These are phyloP conservation scores for Myotis davidii DNA, from an alignment of 2,113 vertebrate species.

Conservation along the genomic window DNA sequence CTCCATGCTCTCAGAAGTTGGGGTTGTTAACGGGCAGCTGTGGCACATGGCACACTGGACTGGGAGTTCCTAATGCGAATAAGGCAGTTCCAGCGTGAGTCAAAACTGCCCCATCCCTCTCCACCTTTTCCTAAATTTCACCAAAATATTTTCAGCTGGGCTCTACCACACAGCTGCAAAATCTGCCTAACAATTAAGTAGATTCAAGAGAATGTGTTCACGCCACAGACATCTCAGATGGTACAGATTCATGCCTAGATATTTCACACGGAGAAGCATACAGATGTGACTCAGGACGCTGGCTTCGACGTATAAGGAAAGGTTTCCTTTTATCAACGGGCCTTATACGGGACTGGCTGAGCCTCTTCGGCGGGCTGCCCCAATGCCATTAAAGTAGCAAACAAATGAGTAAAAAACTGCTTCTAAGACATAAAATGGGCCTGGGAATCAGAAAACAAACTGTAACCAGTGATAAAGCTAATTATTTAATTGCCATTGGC, in stretches of 20 bases:
- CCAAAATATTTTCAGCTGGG: neutral
- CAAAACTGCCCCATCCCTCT: neutral
- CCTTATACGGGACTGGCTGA: neutral
- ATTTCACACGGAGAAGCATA: neutral
- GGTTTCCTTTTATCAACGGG: accelerated
- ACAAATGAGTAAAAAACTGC: neutral
- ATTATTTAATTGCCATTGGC: constrained; percentile 57
- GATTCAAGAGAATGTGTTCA: neutral
- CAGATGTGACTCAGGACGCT: neutral
- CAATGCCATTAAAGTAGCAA: neutral
- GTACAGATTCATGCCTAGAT: neutral
- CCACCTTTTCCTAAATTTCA: neutral
- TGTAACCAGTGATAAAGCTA: constrained; percentile 57
- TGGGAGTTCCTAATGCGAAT: neutral
- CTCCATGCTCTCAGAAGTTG: neutral
- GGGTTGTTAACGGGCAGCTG: accelerated
- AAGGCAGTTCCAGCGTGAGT: accelerated
- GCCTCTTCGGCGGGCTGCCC: neutral
- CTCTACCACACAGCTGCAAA: neutral
- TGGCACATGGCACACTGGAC: neutral
- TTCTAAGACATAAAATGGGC: constrained; percentile 34
- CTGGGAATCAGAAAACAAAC: constrained; percentile 54
- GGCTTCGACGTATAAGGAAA: neutral
- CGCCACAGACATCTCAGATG: neutral
- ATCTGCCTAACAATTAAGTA: neutral